Evolutionary conservation across 2,888 invertebrate species (phyloP).

Genomic region (Pandemis corylana): DNA sequence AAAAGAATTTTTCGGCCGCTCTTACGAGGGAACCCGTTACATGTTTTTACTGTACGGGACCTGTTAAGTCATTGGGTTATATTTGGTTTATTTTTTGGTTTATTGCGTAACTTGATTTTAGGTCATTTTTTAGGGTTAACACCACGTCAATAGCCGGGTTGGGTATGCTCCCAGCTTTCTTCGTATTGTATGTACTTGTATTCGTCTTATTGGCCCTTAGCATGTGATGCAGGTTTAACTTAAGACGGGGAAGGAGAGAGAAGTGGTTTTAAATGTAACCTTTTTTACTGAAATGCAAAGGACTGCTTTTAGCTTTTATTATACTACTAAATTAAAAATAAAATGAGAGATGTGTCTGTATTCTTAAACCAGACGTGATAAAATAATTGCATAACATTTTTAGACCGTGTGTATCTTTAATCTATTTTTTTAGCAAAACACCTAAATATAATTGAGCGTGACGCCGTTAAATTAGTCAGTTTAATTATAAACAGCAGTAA

Average conservation of each 20-base stretch:
- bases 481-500: constrained; percentile 22
- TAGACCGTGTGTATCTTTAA: neutral
- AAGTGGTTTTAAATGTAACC: too few relatives aligned
- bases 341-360: too few relatives aligned
- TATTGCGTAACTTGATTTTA: constrained; percentile 55
- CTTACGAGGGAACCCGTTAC: constrained; percentile 74
- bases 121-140: neutral
- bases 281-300: too few relatives aligned
- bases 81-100: constrained; percentile 55
- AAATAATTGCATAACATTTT: too few relatives aligned
- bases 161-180: too few relatives aligned
- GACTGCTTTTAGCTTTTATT: too few relatives aligned
- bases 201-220: too few relatives aligned
- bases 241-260: too few relatives aligned
- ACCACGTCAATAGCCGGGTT: neutral
- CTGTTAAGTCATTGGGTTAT: constrained; percentile 59
- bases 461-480: constrained; percentile 1
- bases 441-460: neutral
- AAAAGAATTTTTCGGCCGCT: constrained; percentile 63
- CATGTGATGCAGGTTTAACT: too few relatives aligned
- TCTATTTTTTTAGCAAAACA: neutral
- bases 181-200: too few relatives aligned
- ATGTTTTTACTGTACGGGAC: constrained; percentile 64
- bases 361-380: too few relatives aligned
- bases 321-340: too few relatives aligned